phyloP scores from a whole-genome alignment of 2,797 vertebrate species.

The Myiothlypis coronata region DNA sequence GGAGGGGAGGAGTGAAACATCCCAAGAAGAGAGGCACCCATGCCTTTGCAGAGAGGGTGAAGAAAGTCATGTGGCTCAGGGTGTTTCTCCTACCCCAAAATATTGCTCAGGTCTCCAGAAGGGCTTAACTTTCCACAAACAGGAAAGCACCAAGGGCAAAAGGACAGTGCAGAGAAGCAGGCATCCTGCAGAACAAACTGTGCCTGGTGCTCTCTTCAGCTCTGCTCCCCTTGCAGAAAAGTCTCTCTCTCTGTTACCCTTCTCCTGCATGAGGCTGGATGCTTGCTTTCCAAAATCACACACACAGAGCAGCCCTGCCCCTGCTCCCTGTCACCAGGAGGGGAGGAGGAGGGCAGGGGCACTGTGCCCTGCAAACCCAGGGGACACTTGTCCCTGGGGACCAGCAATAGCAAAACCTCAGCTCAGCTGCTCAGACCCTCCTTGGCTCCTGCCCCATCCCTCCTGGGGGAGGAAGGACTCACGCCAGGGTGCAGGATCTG shows the following conservation, averaged over 20 bases:
- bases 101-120: background rate
- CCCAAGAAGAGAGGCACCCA: background rate
- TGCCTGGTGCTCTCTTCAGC: background rate
- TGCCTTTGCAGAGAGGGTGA: background rate
- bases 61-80: background rate
- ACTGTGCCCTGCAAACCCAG: background rate
- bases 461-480: background rate
- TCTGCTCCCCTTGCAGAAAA: background rate
- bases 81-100: background rate
- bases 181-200: accelerated
- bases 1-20: background rate
- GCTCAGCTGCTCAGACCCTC: background rate
- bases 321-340: background rate
- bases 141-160: background rate
- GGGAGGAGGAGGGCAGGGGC: background rate
- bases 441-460: background rate
- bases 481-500: background rate
- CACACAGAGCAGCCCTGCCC: background rate
- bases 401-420: background rate
- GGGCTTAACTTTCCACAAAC: background rate
- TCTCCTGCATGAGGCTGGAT: background rate
- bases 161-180: background rate
- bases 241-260: background rate
- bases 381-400: background rate
- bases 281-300: background rate